Evolutionary conservation across 2,888 invertebrate species (phyloP).

Genomic region (Tetragnatha montana): DNA sequence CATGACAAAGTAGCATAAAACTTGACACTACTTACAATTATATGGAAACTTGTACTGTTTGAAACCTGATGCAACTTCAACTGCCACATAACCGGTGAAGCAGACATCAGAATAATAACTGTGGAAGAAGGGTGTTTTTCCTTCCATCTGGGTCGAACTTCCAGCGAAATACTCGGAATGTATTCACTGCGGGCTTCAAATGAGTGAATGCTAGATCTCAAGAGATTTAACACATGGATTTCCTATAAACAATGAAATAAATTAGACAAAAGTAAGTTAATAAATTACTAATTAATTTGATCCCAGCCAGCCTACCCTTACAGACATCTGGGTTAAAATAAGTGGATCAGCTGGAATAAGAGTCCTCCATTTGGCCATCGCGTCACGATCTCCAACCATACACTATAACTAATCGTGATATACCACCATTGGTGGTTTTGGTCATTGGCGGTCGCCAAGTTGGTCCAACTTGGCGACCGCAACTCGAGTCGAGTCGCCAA

Average conservation of each 20-base stretch:
- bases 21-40: conserved; percentile 40
- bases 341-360: too few relatives aligned
- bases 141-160: conserved; percentile 56
- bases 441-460: too few relatives aligned
- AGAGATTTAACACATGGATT: conserved; percentile 58
- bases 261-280: too few relatives aligned
- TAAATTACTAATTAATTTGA: too few relatives aligned
- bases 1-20: background rate
- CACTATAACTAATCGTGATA: too few relatives aligned
- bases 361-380: too few relatives aligned
- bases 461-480: too few relatives aligned
- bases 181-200: conserved; percentile 54
- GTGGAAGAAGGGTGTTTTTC: conserved; percentile 32
- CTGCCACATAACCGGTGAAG: conserved; percentile 62
- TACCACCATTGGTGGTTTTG: too few relatives aligned
- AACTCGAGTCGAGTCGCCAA: too few relatives aligned
- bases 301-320: too few relatives aligned
- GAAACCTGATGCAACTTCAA: conserved; percentile 53
- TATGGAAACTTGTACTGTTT: conserved; percentile 67
- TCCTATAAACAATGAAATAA: conserved; percentile 13
- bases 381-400: too few relatives aligned
- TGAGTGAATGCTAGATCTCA: conserved; percentile 50
- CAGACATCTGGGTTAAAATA: too few relatives aligned
- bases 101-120: conserved; percentile 50
- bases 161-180: conserved; percentile 59